phyloP scores from a whole-genome alignment of 2,888 invertebrate species.

The Camptogramma bilineatum region DNA sequence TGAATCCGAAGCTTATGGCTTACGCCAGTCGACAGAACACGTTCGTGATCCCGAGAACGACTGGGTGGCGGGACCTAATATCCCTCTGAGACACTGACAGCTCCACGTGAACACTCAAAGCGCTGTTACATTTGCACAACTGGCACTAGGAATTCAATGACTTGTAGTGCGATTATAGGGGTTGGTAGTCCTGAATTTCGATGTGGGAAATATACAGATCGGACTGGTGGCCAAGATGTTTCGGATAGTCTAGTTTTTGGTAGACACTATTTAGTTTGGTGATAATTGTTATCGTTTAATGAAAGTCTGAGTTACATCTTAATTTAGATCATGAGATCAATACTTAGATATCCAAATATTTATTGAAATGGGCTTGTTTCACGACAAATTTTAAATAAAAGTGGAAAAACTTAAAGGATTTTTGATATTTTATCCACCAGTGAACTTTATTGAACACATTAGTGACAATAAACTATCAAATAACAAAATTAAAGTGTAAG shows the following conservation, averaged over 20 bases:
- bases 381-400: no score
- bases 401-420: background rate
- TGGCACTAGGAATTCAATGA: constrained; percentile 20
- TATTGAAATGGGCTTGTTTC: no score
- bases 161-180: constrained; percentile 5
- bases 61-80: constrained; percentile 70
- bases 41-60: constrained; percentile 71
- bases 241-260: no score
- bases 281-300: no score
- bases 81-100: constrained; percentile 56
- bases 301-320: no score
- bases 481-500: background rate
- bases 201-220: no score
- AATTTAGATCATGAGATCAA: no score
- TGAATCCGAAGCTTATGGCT: constrained; percentile 37
- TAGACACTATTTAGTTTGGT: no score
- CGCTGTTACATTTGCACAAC: constrained; percentile 23
- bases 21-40: constrained; percentile 55
- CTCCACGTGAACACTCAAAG: constrained; percentile 43
- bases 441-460: background rate
- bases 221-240: no score
- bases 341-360: no score
- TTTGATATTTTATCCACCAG: background rate
- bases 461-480: no score
- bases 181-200: background rate